Conservation (phyloP, 2,797 vertebrate genomes). For the Melanogrammus aeglefinus region DNA sequence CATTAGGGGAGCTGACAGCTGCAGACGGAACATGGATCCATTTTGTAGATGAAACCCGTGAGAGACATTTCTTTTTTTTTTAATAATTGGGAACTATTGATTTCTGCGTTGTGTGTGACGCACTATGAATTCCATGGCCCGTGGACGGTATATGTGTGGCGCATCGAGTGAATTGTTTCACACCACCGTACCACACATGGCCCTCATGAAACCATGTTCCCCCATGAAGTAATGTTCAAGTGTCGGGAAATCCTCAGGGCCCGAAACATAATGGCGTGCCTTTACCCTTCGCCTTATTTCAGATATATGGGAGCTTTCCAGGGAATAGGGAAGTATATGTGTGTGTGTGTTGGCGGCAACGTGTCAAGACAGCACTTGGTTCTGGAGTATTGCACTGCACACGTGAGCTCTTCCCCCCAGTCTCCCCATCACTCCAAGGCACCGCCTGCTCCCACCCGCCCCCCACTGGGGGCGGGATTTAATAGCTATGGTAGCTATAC, state of each 20-base stretch:
- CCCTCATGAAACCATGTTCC: background rate
- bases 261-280: background rate
- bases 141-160: background rate
- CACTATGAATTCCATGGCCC: background rate
- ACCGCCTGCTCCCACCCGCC: conserved; percentile 14
- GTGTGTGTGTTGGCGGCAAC: background rate
- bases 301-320: background rate
- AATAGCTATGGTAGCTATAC: conserved; percentile 10
- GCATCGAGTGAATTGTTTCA: background rate
- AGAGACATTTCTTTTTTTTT: background rate
- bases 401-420: background rate
- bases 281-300: background rate
- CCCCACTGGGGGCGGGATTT: background rate
- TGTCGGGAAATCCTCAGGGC: background rate
- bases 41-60: conserved; percentile 9
- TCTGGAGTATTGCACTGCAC: background rate
- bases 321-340: background rate
- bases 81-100: background rate
- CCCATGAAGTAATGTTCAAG: background rate
- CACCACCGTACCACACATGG: background rate
- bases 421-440: background rate
- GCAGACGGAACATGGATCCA: background rate
- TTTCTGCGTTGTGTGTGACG: background rate
- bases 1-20: conserved; percentile 23
- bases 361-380: background rate